Percentiles rank a stretch among this genome's conserved stretches.
These are phyloP conservation scores for Micromesistius poutassou DNA, from an alignment of 2,797 vertebrate genomes.

Conservation along the genomic window DNA sequence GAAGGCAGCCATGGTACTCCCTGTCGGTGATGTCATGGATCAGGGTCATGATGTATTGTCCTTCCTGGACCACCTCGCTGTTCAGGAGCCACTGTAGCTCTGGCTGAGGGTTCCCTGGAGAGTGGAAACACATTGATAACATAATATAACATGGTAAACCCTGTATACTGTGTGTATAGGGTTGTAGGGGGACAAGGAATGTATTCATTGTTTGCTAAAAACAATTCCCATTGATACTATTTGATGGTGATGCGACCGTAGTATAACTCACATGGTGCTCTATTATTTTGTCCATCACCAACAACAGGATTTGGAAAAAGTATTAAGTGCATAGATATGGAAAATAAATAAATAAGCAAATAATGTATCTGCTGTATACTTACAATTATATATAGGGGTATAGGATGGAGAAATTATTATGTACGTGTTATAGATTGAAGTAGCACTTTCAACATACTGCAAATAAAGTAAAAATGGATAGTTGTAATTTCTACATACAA, in stretches of 20 bases:
- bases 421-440: not conserved
- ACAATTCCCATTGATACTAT: too few species aligned
- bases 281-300: not conserved
- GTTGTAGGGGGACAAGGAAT: too few species aligned
- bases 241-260: too few species aligned
- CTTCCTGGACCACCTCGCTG: constrained; percentile 76
- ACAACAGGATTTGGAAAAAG: not conserved
- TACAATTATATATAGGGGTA: not conserved
- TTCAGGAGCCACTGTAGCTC: constrained; percentile 82
- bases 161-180: too few species aligned
- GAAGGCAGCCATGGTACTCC: constrained; percentile 95
- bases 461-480: not conserved
- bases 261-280: not conserved
- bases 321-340: too few species aligned
- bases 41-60: constrained; percentile 83
- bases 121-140: not conserved
- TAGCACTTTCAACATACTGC: not conserved
- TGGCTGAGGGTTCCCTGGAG: constrained; percentile 84
- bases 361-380: not conserved
- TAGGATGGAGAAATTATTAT: not conserved
- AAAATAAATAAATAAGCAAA: not conserved
- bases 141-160: too few species aligned
- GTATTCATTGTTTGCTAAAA: too few species aligned
- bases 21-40: constrained; percentile 87
- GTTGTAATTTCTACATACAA: not conserved